Conservation (phyloP, 1,140 invertebrate species). For the Procambarus clarkii region DNA sequence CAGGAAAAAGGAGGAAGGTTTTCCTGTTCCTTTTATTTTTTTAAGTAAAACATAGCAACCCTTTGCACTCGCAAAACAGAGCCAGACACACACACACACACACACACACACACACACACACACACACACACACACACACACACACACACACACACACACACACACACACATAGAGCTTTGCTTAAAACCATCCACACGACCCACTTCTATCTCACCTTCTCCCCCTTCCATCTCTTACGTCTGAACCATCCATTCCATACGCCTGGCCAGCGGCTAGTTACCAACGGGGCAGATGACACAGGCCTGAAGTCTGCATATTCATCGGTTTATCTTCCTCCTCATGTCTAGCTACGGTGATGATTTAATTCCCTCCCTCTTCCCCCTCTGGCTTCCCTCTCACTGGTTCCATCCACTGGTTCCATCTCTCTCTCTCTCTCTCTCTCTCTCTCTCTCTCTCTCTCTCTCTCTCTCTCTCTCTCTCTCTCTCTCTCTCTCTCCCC, state of each 20-base stretch:
- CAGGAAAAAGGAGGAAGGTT: neutral
- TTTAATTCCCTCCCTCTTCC: neutral
- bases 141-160: no score
- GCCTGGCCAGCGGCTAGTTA: neutral
- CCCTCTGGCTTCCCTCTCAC: neutral
- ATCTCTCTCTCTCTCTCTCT: neutral
- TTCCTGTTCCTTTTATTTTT: no score
- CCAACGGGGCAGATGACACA: neutral
- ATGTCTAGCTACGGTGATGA: neutral
- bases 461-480: no score
- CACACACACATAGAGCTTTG: no score
- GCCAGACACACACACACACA: no score
- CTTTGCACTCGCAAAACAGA: no score
- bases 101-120: no score
- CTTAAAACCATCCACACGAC: no score
- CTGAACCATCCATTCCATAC: neutral
- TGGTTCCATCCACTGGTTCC: neutral
- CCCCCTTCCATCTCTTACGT: neutral
- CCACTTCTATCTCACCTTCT: neutral
- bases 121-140: no score
- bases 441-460: neutral
- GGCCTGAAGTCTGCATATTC: neutral
- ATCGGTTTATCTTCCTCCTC: slow-evolving; percentile 9
- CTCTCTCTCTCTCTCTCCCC: neutral
- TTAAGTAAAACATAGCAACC: no score